Base-by-base conservation (phyloP, 2,888 invertebrate species). In the Megalurothrips usitatus region DNA sequence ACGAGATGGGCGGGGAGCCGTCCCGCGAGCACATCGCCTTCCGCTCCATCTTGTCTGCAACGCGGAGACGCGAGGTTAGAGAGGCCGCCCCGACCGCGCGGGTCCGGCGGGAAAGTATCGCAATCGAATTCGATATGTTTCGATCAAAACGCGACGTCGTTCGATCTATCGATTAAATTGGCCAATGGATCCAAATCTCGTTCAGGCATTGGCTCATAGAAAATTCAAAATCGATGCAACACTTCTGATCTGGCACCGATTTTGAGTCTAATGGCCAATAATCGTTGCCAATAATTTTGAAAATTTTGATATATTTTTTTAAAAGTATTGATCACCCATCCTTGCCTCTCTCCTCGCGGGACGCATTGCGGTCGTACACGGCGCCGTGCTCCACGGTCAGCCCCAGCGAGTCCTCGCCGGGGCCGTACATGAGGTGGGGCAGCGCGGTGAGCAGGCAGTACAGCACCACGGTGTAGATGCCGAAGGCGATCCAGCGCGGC, bases 401-500 rank as follows among this genome's bases (percentile, higher is more conserved):
- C 8, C 89, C 86, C 26, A 92, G 85, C 0, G 92, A 92, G 85
- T 92, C 92, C 78, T 91, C 89, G 9, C 92, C 92, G 1, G 92
- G 90, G 0, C 93, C 92, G 84, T 92, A 93, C 0, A 93, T 86
- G 83, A 92, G 90, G 85, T 93, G 93, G 0, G 93, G 93, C 19
- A 92, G 86, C 80, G 92, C 91, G 80, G 92, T 92, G 85, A 93
- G 85, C 81, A 92, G 87, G 85, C 93, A 93, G 85, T 92, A 93
- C 4, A 90, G 85, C 0, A 92, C 92, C 43, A 91, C 91, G 6
- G 90, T 90, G 81, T 90, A 87, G 83, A 90, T 88, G 23, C 90
- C 90, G 83, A 92, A 88, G 8, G 92, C 92, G 85, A 93, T 92
- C 93, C 93, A 93, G 84, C 92, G 87, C 1, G 94, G 93, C 82